Percentiles rank a stretch among this genome's conserved stretches.
These are phyloP conservation scores for Zele albiditarsus DNA, from an alignment of 2,888 invertebrate species.

Conservation along the genomic window DNA sequence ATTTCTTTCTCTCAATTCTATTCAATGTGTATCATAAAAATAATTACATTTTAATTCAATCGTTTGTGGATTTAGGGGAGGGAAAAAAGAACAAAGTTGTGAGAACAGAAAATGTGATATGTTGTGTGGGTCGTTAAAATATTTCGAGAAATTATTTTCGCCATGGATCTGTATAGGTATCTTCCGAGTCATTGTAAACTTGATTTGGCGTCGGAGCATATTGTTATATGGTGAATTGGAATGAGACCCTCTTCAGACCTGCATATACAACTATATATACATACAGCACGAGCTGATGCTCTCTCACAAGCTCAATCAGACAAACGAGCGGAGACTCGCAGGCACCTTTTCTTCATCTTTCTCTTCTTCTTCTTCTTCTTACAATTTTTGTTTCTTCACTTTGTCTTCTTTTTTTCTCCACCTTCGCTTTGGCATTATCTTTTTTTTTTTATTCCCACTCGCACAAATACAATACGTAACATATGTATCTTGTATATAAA, in stretches of 20 bases:
- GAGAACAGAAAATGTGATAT: neutral
- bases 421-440: slow-evolving; percentile 28
- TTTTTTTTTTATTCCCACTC: slow-evolving; percentile 47
- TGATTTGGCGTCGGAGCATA: slow-evolving; percentile 48
- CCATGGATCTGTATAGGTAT: slow-evolving; percentile 34
- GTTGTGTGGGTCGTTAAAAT: slow-evolving; percentile 28
- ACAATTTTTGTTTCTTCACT: slow-evolving; percentile 12
- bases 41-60: neutral
- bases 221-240: slow-evolving; percentile 48
- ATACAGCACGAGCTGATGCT: neutral
- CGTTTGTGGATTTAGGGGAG: neutral
- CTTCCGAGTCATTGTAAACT: slow-evolving; percentile 49
- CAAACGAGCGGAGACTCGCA: slow-evolving; percentile 29
- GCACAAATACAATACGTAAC: slow-evolving; percentile 11
- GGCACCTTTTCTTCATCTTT: slow-evolving; percentile 31
- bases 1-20: neutral
- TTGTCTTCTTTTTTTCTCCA: slow-evolving; percentile 19
- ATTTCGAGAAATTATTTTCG: slow-evolving; percentile 28
- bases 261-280: neutral
- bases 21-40: neutral
- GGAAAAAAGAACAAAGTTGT: neutral
- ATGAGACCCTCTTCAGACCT: slow-evolving; percentile 50
- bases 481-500: neutral
- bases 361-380: slow-evolving; percentile 4
- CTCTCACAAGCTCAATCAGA: slow-evolving; percentile 31